These are phyloP conservation scores for Euwallacea fornicatus DNA, from an alignment of 1,140 invertebrate genomes.

Conservation along the genomic window DNA sequence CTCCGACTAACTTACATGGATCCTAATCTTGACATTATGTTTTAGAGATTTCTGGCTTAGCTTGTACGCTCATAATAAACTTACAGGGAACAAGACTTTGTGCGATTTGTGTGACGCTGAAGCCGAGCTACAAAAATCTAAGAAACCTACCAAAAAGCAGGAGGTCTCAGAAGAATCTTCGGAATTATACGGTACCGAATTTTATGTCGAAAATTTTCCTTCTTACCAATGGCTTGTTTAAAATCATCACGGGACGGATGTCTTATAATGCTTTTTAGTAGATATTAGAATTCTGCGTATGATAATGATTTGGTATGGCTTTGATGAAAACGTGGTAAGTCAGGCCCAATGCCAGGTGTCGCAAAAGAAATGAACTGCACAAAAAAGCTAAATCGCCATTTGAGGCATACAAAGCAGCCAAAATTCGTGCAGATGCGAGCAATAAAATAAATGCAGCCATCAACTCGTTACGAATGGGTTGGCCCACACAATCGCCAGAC, in stretches of 20 bases:
- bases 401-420: too few species aligned
- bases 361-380: too few species aligned
- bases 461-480: too few species aligned
- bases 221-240: neutral
- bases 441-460: too few species aligned
- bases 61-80: slow-evolving; percentile 30
- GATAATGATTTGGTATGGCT: too few species aligned
- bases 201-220: slow-evolving; percentile 12
- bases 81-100: slow-evolving; percentile 80
- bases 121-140: slow-evolving; percentile 39
- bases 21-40: too few species aligned
- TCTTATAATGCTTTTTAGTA: slow-evolving; percentile 20
- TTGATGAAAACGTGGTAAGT: neutral
- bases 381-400: too few species aligned
- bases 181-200: slow-evolving; percentile 30
- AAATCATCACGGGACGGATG: slow-evolving; percentile 13
- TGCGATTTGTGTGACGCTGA: slow-evolving; percentile 69
- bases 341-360: too few species aligned
- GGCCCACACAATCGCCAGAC: too few species aligned
- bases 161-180: slow-evolving; percentile 37
- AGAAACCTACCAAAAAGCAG: slow-evolving; percentile 45
- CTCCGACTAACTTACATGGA: too few species aligned
- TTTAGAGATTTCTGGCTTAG: slow-evolving; percentile 3
- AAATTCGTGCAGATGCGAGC: too few species aligned
- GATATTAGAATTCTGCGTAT: neutral